These are phyloP conservation scores for Polyergus mexicanus DNA, from an alignment of 1,140 invertebrate species.

Conservation along the genomic window DNA sequence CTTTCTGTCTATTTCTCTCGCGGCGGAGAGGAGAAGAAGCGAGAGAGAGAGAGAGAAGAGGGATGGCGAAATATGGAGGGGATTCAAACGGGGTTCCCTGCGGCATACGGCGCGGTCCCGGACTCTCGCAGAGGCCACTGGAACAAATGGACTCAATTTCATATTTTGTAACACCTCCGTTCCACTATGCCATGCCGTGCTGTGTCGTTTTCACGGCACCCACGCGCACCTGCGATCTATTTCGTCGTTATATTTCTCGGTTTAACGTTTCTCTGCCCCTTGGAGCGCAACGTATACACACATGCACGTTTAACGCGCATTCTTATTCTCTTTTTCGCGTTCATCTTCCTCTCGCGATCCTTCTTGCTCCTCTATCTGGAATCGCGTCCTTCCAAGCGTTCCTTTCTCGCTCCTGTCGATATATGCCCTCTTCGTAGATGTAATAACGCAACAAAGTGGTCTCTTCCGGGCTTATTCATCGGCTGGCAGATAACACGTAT, in stretches of 20 bases:
- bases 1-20: not conserved
- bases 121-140: conserved; percentile 77
- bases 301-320: not conserved
- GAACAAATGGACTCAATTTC: conserved; percentile 85
- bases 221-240: conserved; percentile 82
- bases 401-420: conserved; percentile 33
- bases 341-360: conserved; percentile 20
- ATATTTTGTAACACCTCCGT: conserved; percentile 81
- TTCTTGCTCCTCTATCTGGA: conserved; percentile 20
- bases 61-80: conserved; percentile 12
- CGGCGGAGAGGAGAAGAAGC: not conserved
- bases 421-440: conserved; percentile 44
- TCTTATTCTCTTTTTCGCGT: conserved; percentile 27
- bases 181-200: conserved; percentile 21
- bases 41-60: conserved; percentile 19
- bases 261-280: conserved; percentile 52
- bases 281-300: not conserved
- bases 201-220: conserved; percentile 70
- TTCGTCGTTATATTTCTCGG: conserved; percentile 78
- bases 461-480: conserved; percentile 62
- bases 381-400: not conserved
- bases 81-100: conserved; percentile 77
- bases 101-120: conserved; percentile 75
- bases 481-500: conserved; percentile 43
- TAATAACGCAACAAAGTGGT: conserved; percentile 62